Evolutionary conservation across 2,797 vertebrate genomes (phyloP).

Genomic region (Ptychobarbus kaznakovi): DNA sequence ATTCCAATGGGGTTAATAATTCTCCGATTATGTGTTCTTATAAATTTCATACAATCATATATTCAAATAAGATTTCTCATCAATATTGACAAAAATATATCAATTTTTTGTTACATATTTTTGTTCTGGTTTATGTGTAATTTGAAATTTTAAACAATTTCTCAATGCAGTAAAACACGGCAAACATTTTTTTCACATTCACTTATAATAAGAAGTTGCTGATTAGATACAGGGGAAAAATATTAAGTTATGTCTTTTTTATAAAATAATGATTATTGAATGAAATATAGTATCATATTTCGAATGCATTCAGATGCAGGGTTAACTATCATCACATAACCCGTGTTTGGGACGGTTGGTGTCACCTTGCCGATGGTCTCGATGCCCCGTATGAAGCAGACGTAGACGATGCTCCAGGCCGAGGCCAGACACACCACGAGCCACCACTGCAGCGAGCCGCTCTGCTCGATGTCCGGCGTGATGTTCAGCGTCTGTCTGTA

Average conservation of each 20-base stretch:
- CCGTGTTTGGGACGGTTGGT: background rate
- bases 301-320: background rate
- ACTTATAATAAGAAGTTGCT: background rate
- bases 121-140: background rate
- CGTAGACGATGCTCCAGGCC: slow-evolving; percentile 84
- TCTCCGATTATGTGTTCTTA: background rate
- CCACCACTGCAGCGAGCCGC: slow-evolving; percentile 82
- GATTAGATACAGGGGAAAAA: background rate
- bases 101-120: too few relatives aligned
- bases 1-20: background rate
- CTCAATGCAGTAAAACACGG: background rate
- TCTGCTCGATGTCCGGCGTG: slow-evolving; percentile 72
- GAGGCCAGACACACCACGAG: slow-evolving; percentile 80
- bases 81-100: background rate
- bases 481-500: slow-evolving; percentile 90
- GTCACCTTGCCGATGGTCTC: slow-evolving; percentile 88
- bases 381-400: slow-evolving; percentile 89
- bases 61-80: background rate
- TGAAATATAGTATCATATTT: background rate
- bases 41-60: background rate
- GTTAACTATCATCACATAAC: background rate
- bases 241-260: background rate
- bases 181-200: background rate
- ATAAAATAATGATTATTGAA: background rate
- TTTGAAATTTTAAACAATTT: background rate